These are phyloP conservation scores for Hirtodrosophila confusa DNA, from an alignment of 2,888 invertebrate species.

Conservation along the genomic window DNA sequence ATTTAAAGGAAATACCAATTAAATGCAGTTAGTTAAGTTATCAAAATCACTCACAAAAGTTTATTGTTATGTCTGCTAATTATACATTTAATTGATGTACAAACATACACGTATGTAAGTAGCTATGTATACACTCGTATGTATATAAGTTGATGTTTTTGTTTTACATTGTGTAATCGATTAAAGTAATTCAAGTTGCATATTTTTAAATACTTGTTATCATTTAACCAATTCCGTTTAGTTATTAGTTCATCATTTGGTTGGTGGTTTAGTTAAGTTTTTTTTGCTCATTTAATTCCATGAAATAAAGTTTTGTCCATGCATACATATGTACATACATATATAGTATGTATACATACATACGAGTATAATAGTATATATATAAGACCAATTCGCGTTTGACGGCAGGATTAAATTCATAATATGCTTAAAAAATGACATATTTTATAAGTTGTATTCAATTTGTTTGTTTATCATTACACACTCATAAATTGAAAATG, in stretches of 20 bases:
- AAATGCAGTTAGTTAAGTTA: slow-evolving; percentile 43
- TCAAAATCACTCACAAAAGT: slow-evolving; percentile 18
- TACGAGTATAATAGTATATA: slow-evolving; percentile 39
- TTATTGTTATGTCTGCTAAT: slow-evolving; percentile 20
- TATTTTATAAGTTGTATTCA: slow-evolving; percentile 42
- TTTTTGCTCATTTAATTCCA: slow-evolving; percentile 37
- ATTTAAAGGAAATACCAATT: slow-evolving; percentile 9
- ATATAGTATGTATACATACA: slow-evolving; percentile 40
- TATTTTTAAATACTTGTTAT: slow-evolving; percentile 43
- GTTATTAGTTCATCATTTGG: slow-evolving; percentile 43
- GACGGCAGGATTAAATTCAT: slow-evolving; percentile 79
- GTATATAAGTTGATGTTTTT: slow-evolving; percentile 6
- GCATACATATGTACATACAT: slow-evolving; percentile 15
- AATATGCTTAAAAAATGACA: slow-evolving; percentile 72
- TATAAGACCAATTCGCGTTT: slow-evolving; percentile 73
- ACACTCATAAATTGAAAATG: slow-evolving; percentile 53
- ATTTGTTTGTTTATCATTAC: slow-evolving; percentile 35
- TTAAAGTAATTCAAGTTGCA: slow-evolving; percentile 70
- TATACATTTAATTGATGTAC: slow-evolving; percentile 10
- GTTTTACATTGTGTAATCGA: slow-evolving; percentile 18
- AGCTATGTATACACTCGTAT: too few relatives aligned
- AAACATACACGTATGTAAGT: slow-evolving; percentile 19
- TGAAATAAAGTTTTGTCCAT: slow-evolving; percentile 46
- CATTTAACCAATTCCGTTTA: slow-evolving; percentile 52
- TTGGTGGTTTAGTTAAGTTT: slow-evolving; percentile 62